Evolutionary conservation across 2,113 vertebrate species (phyloP).

Genomic region (Chloebia gouldiae): DNA sequence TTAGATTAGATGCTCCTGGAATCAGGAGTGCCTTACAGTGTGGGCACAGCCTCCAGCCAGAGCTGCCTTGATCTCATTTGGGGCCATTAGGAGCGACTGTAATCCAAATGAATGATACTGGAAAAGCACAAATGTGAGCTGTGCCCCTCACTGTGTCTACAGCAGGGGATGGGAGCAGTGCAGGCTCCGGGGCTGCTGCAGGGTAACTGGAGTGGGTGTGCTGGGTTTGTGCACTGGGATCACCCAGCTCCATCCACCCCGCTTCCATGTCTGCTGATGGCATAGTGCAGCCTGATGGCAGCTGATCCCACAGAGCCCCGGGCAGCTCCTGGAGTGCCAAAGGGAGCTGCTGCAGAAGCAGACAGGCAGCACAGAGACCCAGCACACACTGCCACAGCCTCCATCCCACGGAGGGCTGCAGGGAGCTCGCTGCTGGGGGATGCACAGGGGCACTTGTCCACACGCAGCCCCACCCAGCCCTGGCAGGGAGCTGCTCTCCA

Average conservation of each 20-base stretch:
- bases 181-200: not conserved
- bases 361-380: not conserved
- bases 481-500: not conserved
- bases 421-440: not conserved
- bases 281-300: not conserved
- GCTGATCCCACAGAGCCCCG: not conserved
- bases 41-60: not conserved
- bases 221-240: not conserved
- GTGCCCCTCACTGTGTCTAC: not conserved
- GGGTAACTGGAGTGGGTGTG: not conserved
- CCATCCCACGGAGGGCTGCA: fast-evolving
- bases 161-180: not conserved
- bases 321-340: not conserved
- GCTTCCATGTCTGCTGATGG: not conserved
- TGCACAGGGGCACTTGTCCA: not conserved
- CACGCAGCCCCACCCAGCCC: fast-evolving
- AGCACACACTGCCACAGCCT: not conserved
- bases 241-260: not conserved
- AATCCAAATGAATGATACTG: not conserved
- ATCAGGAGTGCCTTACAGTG: not conserved
- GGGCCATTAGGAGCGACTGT: not conserved
- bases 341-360: not conserved
- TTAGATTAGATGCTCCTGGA: not conserved
- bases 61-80: not conserved
- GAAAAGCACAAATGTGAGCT: not conserved